Base-by-base conservation (phyloP, 2,797 vertebrate species). In the Pteropus rufus region DNA sequence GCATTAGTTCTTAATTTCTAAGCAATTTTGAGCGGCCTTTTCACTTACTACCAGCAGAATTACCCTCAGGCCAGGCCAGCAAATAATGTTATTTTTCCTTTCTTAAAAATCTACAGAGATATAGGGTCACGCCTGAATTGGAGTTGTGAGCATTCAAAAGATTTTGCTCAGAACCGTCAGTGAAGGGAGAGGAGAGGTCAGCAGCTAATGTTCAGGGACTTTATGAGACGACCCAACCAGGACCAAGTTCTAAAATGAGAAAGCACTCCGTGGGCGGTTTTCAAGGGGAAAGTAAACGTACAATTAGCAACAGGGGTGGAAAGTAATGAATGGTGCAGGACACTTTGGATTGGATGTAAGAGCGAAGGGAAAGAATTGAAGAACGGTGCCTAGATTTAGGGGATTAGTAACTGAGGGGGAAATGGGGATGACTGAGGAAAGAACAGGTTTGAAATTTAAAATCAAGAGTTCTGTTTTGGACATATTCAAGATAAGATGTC, bases 11-110 rank as follows among this genome's bases (percentile, higher is more conserved):
- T 64, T 70, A 58, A 81, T 91, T 85, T 54, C 41, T 10, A 76
- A 87, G 76, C 21, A 11, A 44, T 87, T 92, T 76, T 72, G 36
- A 94, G 64, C 92, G 86, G 46, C 21, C 52, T 92, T 85, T 91
- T 89, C 10, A 85, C 14, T 29, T 91, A n/a, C 31, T n/a, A 24
- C 14, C 26, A 85, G 19, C 19, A 29, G 29, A 91, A 77, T 31
- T 89, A 19, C 69, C 49, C 83, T 80, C 29, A 64, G 14, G 73
- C 75, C 8, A 49, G 79, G n/a, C 46, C 82, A 85, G 49, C 29
- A 60, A 88, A 91, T 77, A 56, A n/a, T 26, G 2, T 52, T 73
- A 34, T 81, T 56, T 82, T 96, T 79, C 21, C 10, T n/a, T 75
- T 87, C 58, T n/a, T 91, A 34, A 70, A 77, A 85, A 72, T n/a